A percentile compares a stretch with the other conserved stretches of the same genome.
These are phyloP conservation scores for Protonemura montana DNA, from an alignment of 2,888 invertebrate species.

Conservation along the genomic window DNA sequence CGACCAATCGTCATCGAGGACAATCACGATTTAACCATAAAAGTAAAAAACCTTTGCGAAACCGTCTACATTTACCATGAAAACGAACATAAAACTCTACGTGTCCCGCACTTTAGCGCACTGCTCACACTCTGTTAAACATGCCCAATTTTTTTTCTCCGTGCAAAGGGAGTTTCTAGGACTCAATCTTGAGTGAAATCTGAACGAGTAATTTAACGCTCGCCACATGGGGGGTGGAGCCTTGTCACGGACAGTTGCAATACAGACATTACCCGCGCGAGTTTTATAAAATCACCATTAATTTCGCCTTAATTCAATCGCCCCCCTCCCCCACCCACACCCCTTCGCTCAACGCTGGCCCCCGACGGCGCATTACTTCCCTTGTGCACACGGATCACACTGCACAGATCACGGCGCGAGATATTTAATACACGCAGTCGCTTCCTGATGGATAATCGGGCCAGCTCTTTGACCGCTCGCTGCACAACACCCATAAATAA, in stretches of 20 bases:
- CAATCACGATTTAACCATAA: too few species aligned
- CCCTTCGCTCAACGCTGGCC: conserved; percentile 18
- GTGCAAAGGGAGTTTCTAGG: not conserved
- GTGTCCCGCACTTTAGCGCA: too few species aligned
- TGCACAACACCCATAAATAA: not conserved
- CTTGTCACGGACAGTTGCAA: not conserved
- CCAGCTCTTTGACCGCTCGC: not conserved
- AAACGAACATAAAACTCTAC: too few species aligned
- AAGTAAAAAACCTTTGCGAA: too few species aligned
- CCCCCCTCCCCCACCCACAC: not conserved
- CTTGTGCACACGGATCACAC: not conserved
- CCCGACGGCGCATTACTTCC: conserved; percentile 22
- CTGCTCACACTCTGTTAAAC: too few species aligned
- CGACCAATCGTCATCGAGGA: too few species aligned
- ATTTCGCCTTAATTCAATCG: conserved; percentile 36
- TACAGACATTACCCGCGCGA: conserved; percentile 23
- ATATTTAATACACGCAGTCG: not conserved
- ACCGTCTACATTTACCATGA: too few species aligned
- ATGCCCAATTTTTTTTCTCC: not conserved
- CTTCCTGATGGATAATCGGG: not conserved
- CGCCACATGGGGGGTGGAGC: not conserved
- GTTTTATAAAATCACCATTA: conserved; percentile 31
- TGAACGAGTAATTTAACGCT: not conserved
- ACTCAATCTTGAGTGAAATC: not conserved
- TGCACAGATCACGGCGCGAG: not conserved